phyloP scores from a whole-genome alignment of 2,888 invertebrate genomes.

The Leucozona laternaria region DNA sequence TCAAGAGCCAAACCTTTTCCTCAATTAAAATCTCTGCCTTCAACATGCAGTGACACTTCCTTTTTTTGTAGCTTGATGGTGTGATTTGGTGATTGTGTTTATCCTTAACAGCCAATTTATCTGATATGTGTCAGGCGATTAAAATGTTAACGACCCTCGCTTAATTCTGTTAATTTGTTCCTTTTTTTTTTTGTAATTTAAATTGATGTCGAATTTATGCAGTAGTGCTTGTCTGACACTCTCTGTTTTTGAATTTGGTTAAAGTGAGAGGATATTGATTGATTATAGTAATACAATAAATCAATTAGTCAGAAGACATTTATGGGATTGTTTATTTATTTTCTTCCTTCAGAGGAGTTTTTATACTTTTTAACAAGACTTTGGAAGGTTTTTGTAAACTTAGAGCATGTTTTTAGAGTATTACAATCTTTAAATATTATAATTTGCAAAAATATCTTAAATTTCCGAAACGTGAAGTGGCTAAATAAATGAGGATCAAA shows the following conservation, averaged over 20 bases:
- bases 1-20: neutral
- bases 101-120: slow-evolving; percentile 48
- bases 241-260: neutral
- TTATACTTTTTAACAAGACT: neutral
- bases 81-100: slow-evolving; percentile 13
- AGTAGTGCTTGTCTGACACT: slow-evolving; percentile 36
- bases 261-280: slow-evolving; percentile 40
- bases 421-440: too few relatives aligned
- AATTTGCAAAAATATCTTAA: too few relatives aligned
- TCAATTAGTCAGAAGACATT: slow-evolving; percentile 26
- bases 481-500: too few relatives aligned
- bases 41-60: neutral
- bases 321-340: neutral
- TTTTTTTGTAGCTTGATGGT: neutral
- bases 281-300: slow-evolving; percentile 34
- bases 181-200: neutral
- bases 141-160: slow-evolving; percentile 64
- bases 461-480: too few relatives aligned
- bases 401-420: too few relatives aligned
- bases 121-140: slow-evolving; percentile 42
- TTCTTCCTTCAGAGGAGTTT: too few relatives aligned
- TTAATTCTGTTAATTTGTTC: slow-evolving; percentile 33
- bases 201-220: slow-evolving; percentile 34
- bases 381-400: too few relatives aligned
- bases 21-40: neutral